phyloP scores from a whole-genome alignment of 2,113 vertebrate species.

The Dromaius novaehollandiae region DNA sequence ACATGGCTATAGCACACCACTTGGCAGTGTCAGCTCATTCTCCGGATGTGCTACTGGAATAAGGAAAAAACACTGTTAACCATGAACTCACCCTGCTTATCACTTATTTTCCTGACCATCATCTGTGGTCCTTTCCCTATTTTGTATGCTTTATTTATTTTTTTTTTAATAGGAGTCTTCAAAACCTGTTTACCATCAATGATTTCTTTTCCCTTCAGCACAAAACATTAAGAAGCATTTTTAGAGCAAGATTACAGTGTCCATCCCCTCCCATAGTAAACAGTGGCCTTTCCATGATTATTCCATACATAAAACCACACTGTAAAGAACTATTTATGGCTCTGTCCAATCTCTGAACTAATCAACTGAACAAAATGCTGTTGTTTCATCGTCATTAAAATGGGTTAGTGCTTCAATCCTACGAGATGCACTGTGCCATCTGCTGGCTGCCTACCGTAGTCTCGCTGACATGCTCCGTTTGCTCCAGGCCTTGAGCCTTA shows the following conservation, averaged over 20 bases:
- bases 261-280: background rate
- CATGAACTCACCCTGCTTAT: background rate
- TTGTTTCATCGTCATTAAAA: background rate
- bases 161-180: background rate
- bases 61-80: background rate
- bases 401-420: rapidly evolving
- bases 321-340: background rate
- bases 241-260: background rate
- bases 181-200: background rate
- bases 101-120: background rate
- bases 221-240: background rate
- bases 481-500: background rate
- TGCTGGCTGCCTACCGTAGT: background rate
- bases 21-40: background rate
- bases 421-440: background rate
- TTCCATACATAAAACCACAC: background rate
- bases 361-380: background rate
- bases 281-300: background rate
- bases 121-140: background rate
- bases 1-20: background rate
- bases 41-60: background rate
- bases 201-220: background rate
- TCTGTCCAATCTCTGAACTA: background rate
- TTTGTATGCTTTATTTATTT: rapidly evolving
- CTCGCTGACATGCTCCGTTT: rapidly evolving